Evolutionary conservation across 2,113 vertebrate species (phyloP), one percentile per base, ranked within the genome.

Genomic region (Sinocyclocheilus maitianheensis): DNA sequence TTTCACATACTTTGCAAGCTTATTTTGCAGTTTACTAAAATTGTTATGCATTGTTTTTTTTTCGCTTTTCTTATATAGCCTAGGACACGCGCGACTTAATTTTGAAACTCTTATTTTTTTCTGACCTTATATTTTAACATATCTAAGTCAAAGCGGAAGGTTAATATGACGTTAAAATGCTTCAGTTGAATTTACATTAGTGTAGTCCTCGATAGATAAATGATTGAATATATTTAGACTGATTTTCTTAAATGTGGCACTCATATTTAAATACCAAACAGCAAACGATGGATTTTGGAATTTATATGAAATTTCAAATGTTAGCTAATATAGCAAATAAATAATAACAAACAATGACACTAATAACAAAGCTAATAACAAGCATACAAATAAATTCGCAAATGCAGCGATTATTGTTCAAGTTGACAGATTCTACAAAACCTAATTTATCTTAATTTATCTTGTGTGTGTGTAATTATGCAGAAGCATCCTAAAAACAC

Each of bases 21-120:
- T 24, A 4, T 46, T 46, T 48, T 63, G 62, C 58, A 12, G 51
- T 89, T 90, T 91, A 89, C 90, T 84, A 85, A 85, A 85, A 84
- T 55, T 55, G 37, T 81, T 88, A n/a, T 63, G 55, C 24, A 26
- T 67, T 7, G 6, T 3, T 18, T 34, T 18, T 30, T 43, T 43
- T 67, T 18, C 65, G 30, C 62, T 63, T 63, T 63, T 63, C 9
- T 3, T 24, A 12, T 62, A 10, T 12, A 7, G 40, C 3, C 5
- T 40, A 63, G 13, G 12, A 67, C 26, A 69, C 2, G 26, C 34
- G 6, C 26, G 26, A 69, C 26, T 69, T 69, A 1, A 8, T 34
- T 3, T 34, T 1, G 13, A 34, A 24, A 65, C 30, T 34, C 30
- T 34, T 8, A 5, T 43, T 43, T 14, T 14, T 34, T 69, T 4